These are phyloP conservation scores for Lathamus discolor DNA, from an alignment of 2,113 vertebrate genomes.

Conservation along the genomic window DNA sequence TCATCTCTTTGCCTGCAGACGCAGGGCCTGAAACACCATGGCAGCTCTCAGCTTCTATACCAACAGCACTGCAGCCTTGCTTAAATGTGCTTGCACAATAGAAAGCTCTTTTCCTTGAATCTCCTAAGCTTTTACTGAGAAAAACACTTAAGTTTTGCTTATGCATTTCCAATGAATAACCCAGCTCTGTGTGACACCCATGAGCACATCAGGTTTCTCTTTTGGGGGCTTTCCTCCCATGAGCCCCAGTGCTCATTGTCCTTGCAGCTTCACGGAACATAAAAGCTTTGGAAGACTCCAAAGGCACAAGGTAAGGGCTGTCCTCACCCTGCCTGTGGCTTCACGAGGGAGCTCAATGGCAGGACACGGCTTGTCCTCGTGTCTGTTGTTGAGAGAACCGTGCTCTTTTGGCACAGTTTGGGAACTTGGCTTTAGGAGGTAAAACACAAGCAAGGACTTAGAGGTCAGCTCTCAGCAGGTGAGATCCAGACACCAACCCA, in stretches of 20 bases:
- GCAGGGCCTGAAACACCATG: not conserved
- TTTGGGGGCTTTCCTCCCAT: not conserved
- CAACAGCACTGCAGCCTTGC: no score
- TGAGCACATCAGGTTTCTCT: not conserved
- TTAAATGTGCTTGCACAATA: not conserved
- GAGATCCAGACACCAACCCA: not conserved
- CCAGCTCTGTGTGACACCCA: not conserved
- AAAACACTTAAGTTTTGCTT: not conserved
- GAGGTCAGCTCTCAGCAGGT: not conserved
- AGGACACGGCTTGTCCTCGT: not conserved
- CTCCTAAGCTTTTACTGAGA: not conserved
- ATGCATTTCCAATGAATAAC: not conserved
- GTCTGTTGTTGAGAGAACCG: fast-evolving
- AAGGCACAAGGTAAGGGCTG: not conserved
- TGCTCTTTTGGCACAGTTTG: not conserved
- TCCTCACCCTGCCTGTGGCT: not conserved
- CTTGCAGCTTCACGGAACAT: fast-evolving
- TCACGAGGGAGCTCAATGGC: fast-evolving
- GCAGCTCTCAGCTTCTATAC: not conserved
- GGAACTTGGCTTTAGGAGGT: not conserved
- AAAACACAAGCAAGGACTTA: not conserved
- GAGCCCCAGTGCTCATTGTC: fast-evolving
- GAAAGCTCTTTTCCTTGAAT: not conserved
- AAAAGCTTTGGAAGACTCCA: not conserved
- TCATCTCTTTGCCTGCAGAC: not conserved